Conservation (phyloP, 2,888 invertebrate genomes). For the Mantis religiosa region DNA sequence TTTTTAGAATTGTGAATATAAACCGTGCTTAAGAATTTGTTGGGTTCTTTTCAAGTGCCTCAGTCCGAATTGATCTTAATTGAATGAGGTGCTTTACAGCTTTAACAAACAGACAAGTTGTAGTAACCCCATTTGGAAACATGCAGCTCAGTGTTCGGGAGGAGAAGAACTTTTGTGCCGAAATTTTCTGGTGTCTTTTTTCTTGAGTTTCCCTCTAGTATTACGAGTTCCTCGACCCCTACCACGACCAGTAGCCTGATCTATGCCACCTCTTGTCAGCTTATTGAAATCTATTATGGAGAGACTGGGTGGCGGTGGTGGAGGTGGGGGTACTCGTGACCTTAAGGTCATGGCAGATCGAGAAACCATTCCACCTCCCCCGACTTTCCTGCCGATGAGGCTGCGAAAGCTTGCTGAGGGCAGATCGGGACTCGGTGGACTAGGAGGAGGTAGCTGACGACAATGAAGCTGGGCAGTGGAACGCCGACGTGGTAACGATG, state of each 20-base stretch:
- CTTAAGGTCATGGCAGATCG: conserved; percentile 39
- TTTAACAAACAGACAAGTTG: too few relatives aligned
- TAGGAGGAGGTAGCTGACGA: not conserved
- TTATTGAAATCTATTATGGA: conserved; percentile 71
- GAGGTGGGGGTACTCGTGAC: conserved; percentile 36
- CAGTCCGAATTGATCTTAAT: too few relatives aligned
- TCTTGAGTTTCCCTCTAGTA: not conserved
- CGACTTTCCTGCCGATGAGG: conserved; percentile 27
- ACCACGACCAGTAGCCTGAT: conserved; percentile 41
- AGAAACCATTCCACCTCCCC: conserved; percentile 35
- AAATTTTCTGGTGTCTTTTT: not conserved
- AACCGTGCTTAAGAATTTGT: too few relatives aligned
- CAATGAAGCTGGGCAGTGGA: conserved; percentile 9
- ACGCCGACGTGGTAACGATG: conserved; percentile 30
- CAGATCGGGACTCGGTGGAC: not conserved
- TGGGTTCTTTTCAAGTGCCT: too few relatives aligned
- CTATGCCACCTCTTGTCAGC: conserved; percentile 58
- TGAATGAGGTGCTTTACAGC: too few relatives aligned
- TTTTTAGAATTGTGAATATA: too few relatives aligned
- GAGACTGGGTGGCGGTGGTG: conserved; percentile 57
- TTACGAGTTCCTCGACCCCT: not conserved
- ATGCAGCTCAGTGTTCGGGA: not conserved
- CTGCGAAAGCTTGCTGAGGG: not conserved
- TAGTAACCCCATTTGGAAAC: not conserved
- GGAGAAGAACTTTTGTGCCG: not conserved